Percentiles rank a stretch among this genome's conserved stretches.
Conservation (phyloP, 2,113 vertebrate species). For the Grallaria varia region DNA sequence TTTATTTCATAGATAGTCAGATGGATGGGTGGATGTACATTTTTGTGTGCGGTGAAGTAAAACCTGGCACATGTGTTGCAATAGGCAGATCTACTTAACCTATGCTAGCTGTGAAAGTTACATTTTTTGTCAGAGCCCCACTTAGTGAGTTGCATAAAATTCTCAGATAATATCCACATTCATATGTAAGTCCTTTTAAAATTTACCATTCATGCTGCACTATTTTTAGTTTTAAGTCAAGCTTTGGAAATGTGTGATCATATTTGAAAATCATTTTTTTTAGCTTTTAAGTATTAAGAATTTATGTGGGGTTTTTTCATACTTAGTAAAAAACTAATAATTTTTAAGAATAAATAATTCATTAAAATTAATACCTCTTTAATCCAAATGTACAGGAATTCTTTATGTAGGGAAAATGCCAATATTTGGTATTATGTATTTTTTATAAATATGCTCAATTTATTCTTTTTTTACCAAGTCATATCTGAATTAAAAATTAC, state of each 20-base stretch:
- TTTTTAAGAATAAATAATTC: background rate
- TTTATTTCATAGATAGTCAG: background rate
- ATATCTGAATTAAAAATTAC: background rate
- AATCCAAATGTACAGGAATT: background rate
- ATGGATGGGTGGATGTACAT: background rate
- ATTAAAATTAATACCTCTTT: background rate
- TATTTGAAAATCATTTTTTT: background rate
- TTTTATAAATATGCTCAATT: background rate
- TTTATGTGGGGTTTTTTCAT: background rate
- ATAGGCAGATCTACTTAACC: background rate
- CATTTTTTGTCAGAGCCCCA: no score
- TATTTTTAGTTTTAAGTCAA: background rate
- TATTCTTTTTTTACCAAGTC: background rate
- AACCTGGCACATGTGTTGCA: background rate
- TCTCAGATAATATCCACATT: no score
- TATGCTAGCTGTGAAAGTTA: background rate
- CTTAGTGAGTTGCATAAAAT: no score
- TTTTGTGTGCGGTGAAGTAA: background rate
- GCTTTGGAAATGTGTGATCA: background rate
- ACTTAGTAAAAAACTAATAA: background rate
- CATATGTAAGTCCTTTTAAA: background rate
- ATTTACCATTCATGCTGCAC: background rate
- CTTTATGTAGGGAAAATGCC: background rate
- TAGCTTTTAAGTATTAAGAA: background rate
- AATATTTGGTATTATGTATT: background rate